Conservation (phyloP, 2,888 invertebrate species). For the Leistus spinibarbis region DNA sequence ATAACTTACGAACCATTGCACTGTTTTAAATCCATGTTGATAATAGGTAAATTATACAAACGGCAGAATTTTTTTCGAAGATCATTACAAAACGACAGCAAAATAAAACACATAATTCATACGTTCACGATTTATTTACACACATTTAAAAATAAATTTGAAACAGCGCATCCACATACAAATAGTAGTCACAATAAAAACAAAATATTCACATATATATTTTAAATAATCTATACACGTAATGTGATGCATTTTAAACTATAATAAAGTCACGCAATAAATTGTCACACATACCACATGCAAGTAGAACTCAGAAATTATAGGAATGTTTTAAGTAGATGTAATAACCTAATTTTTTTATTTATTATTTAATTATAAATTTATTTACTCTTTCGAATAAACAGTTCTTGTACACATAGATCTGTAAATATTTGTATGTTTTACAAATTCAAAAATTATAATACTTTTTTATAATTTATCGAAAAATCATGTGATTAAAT, state of each 20-base stretch:
- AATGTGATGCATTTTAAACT: no score
- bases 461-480: no score
- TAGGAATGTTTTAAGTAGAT: no score
- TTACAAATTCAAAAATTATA: background rate
- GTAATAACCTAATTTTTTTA: background rate
- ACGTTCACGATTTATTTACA: conserved; percentile 34
- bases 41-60: no score
- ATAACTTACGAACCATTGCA: no score
- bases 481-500: no score
- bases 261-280: no score
- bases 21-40: no score
- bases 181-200: conserved; percentile 12
- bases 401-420: background rate
- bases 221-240: background rate
- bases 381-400: background rate
- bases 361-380: background rate
- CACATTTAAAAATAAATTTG: conserved; percentile 9
- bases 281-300: no score
- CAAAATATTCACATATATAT: background rate
- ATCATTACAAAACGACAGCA: background rate
- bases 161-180: conserved; percentile 4
- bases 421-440: background rate
- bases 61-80: no score
- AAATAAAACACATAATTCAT: conserved; percentile 2
- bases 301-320: no score